These are phyloP conservation scores for Lepus americanus DNA, from an alignment of 2,113 vertebrate genomes.

Conservation along the genomic window DNA sequence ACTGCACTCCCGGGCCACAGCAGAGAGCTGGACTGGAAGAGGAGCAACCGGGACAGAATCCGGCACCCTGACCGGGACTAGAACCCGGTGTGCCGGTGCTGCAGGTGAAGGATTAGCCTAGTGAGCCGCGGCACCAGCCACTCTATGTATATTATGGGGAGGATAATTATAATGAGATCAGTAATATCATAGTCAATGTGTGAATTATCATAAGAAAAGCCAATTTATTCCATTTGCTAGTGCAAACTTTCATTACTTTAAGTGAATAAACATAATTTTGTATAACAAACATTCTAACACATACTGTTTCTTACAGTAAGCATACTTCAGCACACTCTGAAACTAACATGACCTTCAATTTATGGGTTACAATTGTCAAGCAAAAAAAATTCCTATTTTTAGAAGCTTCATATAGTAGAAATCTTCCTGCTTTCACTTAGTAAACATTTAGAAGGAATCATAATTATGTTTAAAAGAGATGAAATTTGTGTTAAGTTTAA, in stretches of 20 bases:
- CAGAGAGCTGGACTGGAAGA: no score
- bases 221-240: background rate
- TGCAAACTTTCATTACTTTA: constrained; percentile 1
- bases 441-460: background rate
- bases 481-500: background rate
- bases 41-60: no score
- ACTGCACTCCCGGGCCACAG: no score
- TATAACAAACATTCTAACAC: background rate
- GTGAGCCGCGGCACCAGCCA: background rate
- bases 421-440: background rate
- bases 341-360: background rate
- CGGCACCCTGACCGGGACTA: no score
- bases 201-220: background rate
- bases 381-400: background rate
- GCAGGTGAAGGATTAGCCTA: no score
- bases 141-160: background rate
- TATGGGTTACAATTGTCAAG: background rate
- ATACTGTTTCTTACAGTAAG: background rate
- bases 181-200: background rate
- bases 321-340: background rate
- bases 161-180: background rate
- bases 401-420: background rate
- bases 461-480: constrained; percentile 10
- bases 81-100: no score
- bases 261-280: background rate